Conservation (phyloP, 2,113 vertebrate species). For the Nettapus auritus region DNA sequence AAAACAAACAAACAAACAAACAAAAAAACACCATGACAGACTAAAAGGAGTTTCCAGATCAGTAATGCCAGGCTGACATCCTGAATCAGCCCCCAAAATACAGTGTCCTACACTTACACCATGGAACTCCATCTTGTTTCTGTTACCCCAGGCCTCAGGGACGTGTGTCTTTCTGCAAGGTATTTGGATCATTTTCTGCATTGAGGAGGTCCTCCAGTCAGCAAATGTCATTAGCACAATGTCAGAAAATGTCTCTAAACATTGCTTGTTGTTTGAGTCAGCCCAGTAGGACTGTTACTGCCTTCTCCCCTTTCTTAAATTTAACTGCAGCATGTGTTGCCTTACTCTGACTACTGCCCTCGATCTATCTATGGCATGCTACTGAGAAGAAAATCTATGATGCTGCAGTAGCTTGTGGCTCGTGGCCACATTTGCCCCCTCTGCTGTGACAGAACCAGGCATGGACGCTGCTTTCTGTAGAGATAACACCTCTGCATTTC, state of each 20-base stretch:
- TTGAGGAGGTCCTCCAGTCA: not conserved
- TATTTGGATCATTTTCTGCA: not conserved
- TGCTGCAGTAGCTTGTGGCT: accelerated
- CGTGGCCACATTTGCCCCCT: not conserved
- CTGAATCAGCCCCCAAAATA: not conserved
- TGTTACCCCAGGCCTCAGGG: not conserved
- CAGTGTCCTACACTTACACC: accelerated
- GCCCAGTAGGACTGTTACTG: not conserved
- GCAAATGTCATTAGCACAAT: not conserved
- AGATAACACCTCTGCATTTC: not conserved
- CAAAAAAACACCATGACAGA: not conserved
- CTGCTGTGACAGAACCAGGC: not conserved
- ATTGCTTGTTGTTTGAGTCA: not conserved
- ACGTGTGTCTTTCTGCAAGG: not conserved
- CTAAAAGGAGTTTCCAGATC: not conserved
- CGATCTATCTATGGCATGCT: not conserved
- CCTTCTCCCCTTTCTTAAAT: not conserved
- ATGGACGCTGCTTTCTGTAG: accelerated
- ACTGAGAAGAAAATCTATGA: accelerated
- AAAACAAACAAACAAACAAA: not conserved
- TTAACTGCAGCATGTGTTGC: not conserved
- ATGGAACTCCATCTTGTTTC: not conserved
- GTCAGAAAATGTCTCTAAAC: not conserved
- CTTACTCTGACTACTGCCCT: not conserved
- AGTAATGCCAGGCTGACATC: not conserved